These are phyloP conservation scores for Sebastes hubbsi DNA, from an alignment of 2,797 vertebrate species.

Conservation along the genomic window DNA sequence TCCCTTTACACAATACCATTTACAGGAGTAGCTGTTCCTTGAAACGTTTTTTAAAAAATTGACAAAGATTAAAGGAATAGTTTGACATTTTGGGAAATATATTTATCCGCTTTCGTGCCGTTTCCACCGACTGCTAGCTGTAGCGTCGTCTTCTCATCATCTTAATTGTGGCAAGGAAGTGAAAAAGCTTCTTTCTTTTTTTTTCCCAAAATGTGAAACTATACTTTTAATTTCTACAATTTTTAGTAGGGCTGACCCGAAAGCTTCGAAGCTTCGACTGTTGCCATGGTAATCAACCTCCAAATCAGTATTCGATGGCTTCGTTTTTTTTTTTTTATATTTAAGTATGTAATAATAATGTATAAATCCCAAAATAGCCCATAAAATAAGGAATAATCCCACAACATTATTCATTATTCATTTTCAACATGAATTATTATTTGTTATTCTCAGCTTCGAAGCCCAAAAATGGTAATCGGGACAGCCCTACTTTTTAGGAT, in stretches of 20 bases:
- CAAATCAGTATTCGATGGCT: too few relatives aligned
- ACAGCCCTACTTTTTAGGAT: neutral
- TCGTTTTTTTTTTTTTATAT: too few relatives aligned
- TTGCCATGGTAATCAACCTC: too few relatives aligned
- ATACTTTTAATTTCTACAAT: neutral
- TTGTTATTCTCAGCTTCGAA: too few relatives aligned
- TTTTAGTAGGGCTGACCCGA: too few relatives aligned
- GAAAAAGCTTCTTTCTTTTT: neutral
- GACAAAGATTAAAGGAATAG: neutral
- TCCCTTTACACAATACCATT: conserved; percentile 24
- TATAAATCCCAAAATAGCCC: too few relatives aligned
- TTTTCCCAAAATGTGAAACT: neutral
- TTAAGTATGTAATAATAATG: too few relatives aligned
- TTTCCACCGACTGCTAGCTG: neutral
- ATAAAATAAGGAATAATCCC: too few relatives aligned
- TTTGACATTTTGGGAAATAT: neutral
- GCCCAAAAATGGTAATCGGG: too few relatives aligned
- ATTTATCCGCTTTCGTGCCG: neutral
- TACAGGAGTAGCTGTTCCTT: conserved; percentile 12
- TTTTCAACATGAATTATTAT: too few relatives aligned
- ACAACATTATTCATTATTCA: too few relatives aligned
- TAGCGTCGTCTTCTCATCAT: neutral
- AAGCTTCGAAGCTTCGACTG: too few relatives aligned
- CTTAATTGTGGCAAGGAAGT: neutral
- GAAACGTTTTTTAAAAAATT: neutral